Percentiles rank a stretch among this genome's conserved stretches.
phyloP scores from a whole-genome alignment of 1,140 invertebrate genomes.

The Diorhabda elongata region DNA sequence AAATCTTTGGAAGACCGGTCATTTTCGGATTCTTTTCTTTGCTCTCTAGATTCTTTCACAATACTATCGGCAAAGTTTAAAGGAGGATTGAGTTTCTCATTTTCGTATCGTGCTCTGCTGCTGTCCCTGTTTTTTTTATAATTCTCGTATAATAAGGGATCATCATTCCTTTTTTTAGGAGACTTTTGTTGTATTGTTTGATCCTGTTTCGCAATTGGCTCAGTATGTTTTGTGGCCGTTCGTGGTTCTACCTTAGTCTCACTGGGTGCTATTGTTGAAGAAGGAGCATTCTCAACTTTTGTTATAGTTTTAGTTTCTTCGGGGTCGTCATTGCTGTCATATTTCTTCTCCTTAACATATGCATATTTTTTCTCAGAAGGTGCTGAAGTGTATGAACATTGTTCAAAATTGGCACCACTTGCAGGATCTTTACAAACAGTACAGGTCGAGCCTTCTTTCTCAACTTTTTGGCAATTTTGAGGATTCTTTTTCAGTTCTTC shows the following conservation, averaged over 20 bases:
- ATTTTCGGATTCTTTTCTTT: conserved; percentile 25
- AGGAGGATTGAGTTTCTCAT: conserved; percentile 27
- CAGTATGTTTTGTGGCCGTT: conserved; percentile 16
- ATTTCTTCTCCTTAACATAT: conserved; percentile 58
- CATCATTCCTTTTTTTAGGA: conserved; percentile 15
- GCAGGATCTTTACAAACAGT: conserved; percentile 63
- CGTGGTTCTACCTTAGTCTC: conserved; percentile 18
- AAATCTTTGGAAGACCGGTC: conserved; percentile 26
- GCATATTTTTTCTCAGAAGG: conserved; percentile 68
- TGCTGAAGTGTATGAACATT: conserved; percentile 63
- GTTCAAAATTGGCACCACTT: conserved; percentile 66
- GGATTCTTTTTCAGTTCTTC: conserved; percentile 55
- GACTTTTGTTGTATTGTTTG: conserved; percentile 4
- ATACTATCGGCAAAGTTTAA: conserved; percentile 24
- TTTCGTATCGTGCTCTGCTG: conserved; percentile 11
- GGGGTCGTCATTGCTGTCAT: conserved; percentile 52
- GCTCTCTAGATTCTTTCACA: conserved; percentile 12
- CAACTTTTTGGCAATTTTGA: conserved; percentile 59
- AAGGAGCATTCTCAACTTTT: conserved; percentile 21
- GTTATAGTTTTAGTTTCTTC: conserved; percentile 36
- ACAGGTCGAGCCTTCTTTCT: conserved; percentile 61
- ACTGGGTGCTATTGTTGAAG: not conserved
- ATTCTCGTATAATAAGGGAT: not conserved
- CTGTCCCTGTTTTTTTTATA: conserved; percentile 2
- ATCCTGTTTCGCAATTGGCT: conserved; percentile 9